phyloP scores from a whole-genome alignment of 2,797 vertebrate species.

The Eulemur rubriventer region DNA sequence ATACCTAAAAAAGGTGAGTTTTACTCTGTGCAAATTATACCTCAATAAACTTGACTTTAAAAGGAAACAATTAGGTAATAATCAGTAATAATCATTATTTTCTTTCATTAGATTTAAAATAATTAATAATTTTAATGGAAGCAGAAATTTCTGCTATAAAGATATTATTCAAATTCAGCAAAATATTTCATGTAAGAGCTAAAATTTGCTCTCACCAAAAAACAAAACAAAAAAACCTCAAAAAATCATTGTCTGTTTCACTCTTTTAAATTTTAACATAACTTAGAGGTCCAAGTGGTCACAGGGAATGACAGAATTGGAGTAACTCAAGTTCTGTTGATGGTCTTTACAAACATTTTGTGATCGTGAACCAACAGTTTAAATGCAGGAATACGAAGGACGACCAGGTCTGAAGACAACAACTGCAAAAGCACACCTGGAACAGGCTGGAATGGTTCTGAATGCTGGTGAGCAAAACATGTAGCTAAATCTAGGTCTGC shows the following conservation, averaged over 20 bases:
- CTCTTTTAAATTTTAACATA: not conserved
- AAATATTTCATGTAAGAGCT: not conserved
- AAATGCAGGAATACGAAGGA: not conserved
- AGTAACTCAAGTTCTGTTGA: not conserved
- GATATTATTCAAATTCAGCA: not conserved
- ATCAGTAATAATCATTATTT: not conserved
- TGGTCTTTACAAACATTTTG: not conserved
- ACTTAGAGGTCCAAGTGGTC: not conserved
- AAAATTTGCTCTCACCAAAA: not conserved
- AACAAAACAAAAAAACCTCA: not conserved
- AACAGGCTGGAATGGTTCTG: not conserved
- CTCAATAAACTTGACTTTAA: not conserved
- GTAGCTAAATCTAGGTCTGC: not conserved
- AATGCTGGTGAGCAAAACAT: not conserved
- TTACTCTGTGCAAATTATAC: not conserved
- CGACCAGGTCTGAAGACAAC: not conserved
- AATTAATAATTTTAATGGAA: not conserved
- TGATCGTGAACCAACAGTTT: not conserved
- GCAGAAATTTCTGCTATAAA: not conserved
- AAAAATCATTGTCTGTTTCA: not conserved
- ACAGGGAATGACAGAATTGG: not conserved
- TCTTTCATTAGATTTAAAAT: not conserved
- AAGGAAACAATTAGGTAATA: not conserved
- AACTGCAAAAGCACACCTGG: not conserved
- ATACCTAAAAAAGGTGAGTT: not conserved